Percentiles rank a stretch among this genome's conserved stretches.
phyloP scores from a whole-genome alignment of 1,140 invertebrate genomes.

The Zaprionus kolodkinae region DNA sequence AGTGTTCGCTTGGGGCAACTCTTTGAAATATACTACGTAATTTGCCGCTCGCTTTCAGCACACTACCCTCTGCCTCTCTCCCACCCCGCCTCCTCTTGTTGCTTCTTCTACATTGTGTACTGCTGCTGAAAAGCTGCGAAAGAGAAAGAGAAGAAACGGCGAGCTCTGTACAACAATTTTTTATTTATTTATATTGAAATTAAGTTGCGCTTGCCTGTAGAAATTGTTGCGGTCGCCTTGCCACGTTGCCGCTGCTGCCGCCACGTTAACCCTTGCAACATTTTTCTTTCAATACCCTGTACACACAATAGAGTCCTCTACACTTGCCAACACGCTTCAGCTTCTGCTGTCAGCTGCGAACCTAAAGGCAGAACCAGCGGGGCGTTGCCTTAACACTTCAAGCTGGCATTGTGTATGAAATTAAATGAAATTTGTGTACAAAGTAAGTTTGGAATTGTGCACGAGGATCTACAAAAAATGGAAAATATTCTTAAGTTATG shows the following conservation, averaged over 20 bases:
- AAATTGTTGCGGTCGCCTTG: constrained; percentile 74
- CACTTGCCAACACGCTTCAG: background rate
- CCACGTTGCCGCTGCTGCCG: background rate
- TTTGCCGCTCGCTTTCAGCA: constrained; percentile 2
- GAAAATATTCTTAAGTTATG: background rate
- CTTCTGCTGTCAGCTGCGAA: background rate
- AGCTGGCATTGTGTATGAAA: background rate
- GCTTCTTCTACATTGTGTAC: background rate
- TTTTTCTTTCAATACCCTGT: constrained; percentile 35
- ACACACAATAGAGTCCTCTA: background rate
- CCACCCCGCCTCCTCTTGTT: background rate
- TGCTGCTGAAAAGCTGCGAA: constrained; percentile 36
- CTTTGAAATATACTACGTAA: constrained; percentile 14
- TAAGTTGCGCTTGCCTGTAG: constrained; percentile 73
- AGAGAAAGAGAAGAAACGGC: constrained; percentile 6
- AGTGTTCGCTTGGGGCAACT: constrained; percentile 3
- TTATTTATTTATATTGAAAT: constrained; percentile 83
- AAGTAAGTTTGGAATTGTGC: background rate
- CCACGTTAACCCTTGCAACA: constrained; percentile 75
- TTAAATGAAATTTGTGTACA: background rate
- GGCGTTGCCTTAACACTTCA: background rate
- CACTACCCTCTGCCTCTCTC: background rate
- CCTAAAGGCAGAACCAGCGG: background rate
- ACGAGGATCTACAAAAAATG: background rate
- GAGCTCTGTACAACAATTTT: constrained; percentile 30